Base-by-base conservation (phyloP, 2,888 invertebrate species). In the Cartodere bifasciata region DNA sequence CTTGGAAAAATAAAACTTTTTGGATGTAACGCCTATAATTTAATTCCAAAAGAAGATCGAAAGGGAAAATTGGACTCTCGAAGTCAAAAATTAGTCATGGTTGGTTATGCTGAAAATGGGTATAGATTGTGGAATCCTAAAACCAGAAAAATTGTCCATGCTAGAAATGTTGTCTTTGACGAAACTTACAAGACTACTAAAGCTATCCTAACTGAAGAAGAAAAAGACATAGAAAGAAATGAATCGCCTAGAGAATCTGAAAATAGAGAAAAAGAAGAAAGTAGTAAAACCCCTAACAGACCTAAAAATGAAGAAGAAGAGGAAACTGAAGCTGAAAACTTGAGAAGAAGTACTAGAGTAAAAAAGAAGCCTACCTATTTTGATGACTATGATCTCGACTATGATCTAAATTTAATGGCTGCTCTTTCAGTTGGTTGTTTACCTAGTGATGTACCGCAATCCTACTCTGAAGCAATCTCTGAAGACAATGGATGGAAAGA, bases 91-190 rank as follows among this genome's bases (percentile, higher is more conserved):
- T 40, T 42, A 16, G 12, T 29, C 29, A 22, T 42, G 37, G 31
- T 43, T 10, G 47, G 46, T 2, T 48, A 49, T 20, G 32, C 29
- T 16, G 14, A 28, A 15, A 47, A 45, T 34, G 42, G 40, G 2
- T 49, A 49, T 22, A 30, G 41, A 23, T 25, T 48, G 3, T 50
- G 44, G 47, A 29, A 39, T 30, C 40, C 36, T n/a, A 30, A 23
- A 14, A 33, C 37, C 4, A 22, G 32, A 4, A 43, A 43, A 23
- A 29, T 46, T 1, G 27, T 34, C 12, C 35, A 37, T 4, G 45
- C 42, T 12, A 39, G 42, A 31, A 42, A 50, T 33, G 44, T 44
- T 4, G 35, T 43, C 9, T 49, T 49, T 28, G 40, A 46, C 26
- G 45, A 42, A 37, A 35, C n/a, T n/a, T n/a, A n/a, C n/a, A n/a